Percentiles rank a stretch among this genome's conserved stretches.
Conservation (phyloP, 2,797 vertebrate species). For the Alcedo atthis region DNA sequence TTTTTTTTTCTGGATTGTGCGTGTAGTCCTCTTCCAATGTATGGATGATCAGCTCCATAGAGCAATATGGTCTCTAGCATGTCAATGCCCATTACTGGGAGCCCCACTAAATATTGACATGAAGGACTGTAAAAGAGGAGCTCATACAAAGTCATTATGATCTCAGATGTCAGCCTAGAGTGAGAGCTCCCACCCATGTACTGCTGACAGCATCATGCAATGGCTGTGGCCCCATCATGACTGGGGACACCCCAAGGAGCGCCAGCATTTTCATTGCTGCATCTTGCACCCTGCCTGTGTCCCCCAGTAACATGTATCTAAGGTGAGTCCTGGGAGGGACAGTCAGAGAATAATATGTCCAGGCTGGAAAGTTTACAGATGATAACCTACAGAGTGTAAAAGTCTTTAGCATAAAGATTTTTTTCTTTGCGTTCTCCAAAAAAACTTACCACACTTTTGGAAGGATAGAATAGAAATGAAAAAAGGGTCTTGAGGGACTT, state of each 20-base stretch:
- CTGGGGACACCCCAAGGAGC: background rate
- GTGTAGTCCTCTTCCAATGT: conserved; percentile 55
- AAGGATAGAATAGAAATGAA: background rate
- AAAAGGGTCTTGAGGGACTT: background rate
- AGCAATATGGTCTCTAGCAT: conserved; percentile 60
- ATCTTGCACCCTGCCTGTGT: background rate
- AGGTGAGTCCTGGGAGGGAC: background rate
- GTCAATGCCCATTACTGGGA: conserved; percentile 55
- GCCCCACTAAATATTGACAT: conserved; percentile 36
- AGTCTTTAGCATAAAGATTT: background rate
- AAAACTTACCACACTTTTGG: background rate
- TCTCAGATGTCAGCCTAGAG: conserved; percentile 25
- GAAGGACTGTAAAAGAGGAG: conserved; percentile 41
- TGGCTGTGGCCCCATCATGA: background rate
- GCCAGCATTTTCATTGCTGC: background rate
- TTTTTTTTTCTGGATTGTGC: background rate
- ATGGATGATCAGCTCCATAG: conserved; percentile 60
- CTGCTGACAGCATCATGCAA: background rate
- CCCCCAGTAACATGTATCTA: background rate
- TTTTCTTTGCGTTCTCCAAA: background rate
- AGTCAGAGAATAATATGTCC: background rate
- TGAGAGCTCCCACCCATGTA: conserved; percentile 7
- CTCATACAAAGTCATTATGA: conserved; percentile 12
- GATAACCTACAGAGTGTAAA: background rate
- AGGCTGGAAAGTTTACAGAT: background rate